Evolutionary conservation across 2,113 vertebrate genomes (phyloP), one percentile per base, ranked within the genome.

Genomic region (Pelecanus crispus): DNA sequence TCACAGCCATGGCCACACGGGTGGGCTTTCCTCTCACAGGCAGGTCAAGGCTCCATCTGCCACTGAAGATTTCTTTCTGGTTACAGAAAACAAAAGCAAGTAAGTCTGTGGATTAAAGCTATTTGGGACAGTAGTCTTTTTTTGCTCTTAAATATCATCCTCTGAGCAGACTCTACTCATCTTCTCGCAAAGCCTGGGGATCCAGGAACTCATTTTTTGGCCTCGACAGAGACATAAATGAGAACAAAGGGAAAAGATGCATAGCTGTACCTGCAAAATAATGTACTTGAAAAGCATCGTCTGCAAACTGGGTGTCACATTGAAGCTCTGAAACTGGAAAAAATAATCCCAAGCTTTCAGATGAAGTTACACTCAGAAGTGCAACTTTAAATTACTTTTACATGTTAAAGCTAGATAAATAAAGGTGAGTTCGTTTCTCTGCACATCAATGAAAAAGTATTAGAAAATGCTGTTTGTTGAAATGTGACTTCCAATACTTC

Each of bases 1-100:
- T 13, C 4, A 0, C 31, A 91, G 62, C 38, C 49, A 65, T 1
- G 22, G 61, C n/a, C 73, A 56, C 44, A 13, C 0, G 0, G 24
- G 40, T 4, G 29, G 9, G 20, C 22, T 56, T 79, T 85, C 58
- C 19, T 67, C 58, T 68, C 61, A 49, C 0, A 0, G 36, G 53
- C 36, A 68, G 53, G 62, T 65, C 62, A 91, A 66, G 53, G 29
- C 15, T 93, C 56, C 45, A 58, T 26, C 40, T 91, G 73, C 17
- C 31, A n/a, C 8, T 75, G 44, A 85, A 77, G 58, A 85, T 25
- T 59, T 42, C 38, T 86, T 92, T 86, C 52, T 52, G 34, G 18
- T 59, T 80, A 78, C 26, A 83, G 24, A 3, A 50, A 49, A 74
- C 62, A 17, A 49, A 63, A 68, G 50, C 58, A 72, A 68, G 1